Conservation (phyloP, 2,888 invertebrate species). For the Trachelus iudaicus region DNA sequence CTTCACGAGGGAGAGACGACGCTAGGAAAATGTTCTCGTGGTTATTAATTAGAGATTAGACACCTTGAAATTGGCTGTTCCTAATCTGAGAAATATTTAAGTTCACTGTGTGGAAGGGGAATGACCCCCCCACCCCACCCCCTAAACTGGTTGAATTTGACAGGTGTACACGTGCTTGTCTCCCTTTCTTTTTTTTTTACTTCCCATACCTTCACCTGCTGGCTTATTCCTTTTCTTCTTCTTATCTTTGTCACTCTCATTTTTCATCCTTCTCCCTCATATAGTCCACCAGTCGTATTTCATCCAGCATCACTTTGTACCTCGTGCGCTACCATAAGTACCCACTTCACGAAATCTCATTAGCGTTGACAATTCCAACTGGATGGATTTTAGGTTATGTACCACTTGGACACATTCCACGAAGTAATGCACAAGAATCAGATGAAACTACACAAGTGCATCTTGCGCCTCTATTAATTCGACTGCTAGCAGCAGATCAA, state of each 20-base stretch:
- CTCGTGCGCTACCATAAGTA: neutral
- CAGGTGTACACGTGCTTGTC: neutral
- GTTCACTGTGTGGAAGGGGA: neutral
- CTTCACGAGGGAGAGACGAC: neutral
- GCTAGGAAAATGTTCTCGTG: neutral
- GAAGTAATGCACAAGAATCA: neutral
- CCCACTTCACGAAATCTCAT: neutral
- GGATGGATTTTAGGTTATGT: neutral
- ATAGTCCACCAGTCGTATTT: neutral
- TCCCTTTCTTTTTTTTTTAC: neutral
- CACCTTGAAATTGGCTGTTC: neutral
- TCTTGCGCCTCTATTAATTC: neutral
- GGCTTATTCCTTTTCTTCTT: neutral
- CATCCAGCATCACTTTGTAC: neutral
- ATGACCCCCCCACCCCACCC: no score
- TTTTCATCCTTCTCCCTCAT: neutral
- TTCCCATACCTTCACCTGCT: neutral
- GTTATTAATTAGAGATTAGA: neutral
- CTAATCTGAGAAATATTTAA: neutral
- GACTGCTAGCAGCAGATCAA: neutral
- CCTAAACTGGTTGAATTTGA: neutral
- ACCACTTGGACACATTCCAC: neutral
- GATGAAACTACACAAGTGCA: neutral
- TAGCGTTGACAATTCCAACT: neutral
- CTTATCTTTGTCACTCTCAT: neutral